A percentile compares a stretch with the other conserved stretches of the same genome.
phyloP scores from a whole-genome alignment of 2,888 invertebrate species.

The Steinernema hermaphroditum region DNA sequence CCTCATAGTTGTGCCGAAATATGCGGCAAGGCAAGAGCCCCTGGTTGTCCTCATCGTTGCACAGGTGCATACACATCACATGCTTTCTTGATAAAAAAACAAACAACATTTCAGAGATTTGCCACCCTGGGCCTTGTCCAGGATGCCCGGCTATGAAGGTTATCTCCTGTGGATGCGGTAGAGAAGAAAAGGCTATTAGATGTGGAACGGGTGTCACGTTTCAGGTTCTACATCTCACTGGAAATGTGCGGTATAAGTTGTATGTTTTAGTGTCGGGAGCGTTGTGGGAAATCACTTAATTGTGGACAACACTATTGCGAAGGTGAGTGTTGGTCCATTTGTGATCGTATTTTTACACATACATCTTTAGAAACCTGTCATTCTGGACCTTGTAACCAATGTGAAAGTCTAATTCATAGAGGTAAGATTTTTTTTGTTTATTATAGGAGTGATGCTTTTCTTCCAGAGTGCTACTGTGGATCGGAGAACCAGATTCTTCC shows the following conservation, averaged over 20 bases:
- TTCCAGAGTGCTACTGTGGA: conserved; percentile 76
- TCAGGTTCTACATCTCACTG: conserved; percentile 34
- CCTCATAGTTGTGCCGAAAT: conserved; percentile 90
- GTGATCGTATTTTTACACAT: not conserved
- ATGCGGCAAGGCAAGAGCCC: conserved; percentile 75
- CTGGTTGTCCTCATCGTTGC: conserved; percentile 60
- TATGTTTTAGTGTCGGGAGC: conserved; percentile 76
- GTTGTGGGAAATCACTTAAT: conserved; percentile 77
- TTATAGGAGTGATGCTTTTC: conserved; percentile 13
- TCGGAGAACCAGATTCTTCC: conserved; percentile 73
- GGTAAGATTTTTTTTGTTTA: conserved; percentile 67
- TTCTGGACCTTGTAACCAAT: conserved; percentile 77
- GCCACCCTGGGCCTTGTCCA: conserved; percentile 93
- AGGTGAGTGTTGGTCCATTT: not conserved
- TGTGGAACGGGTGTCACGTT: conserved; percentile 47
- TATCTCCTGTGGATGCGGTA: conserved; percentile 67
- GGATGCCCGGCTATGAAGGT: conserved; percentile 78
- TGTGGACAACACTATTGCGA: conserved; percentile 80
- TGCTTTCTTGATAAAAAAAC: too few species aligned
- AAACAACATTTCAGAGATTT: conserved; percentile 71
- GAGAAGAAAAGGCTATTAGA: conserved; percentile 44
- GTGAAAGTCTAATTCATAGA: conserved; percentile 75
- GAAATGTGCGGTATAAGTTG: not conserved
- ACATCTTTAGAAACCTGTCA: conserved; percentile 75
- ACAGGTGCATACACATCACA: too few species aligned